Evolutionary conservation across 1,140 invertebrate genomes (phyloP), one percentile per base, ranked within the genome.

Genomic region (Camponotus floridanus): DNA sequence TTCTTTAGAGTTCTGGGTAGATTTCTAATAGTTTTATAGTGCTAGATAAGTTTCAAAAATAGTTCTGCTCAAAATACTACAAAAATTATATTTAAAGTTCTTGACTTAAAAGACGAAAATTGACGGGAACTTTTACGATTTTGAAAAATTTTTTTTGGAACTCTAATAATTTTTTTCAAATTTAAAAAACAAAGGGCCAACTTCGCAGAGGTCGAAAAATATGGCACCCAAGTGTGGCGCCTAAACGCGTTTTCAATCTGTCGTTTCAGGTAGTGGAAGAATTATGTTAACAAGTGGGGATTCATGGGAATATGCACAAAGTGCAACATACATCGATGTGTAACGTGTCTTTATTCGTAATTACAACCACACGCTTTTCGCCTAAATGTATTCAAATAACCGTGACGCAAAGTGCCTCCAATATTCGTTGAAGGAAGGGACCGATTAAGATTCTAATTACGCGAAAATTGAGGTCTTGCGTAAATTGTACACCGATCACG

Each of bases 401-500:
- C 3, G 39, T 9, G 55, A 39, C 33, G 59, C 31, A 48, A 39
- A 59, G n/a, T 13, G n/a, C 39, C 6, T 68, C 21, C 33, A 36
- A 31, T 31, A 18, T 36, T 42, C 76, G 21, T 81, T n/a, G 13
- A 11, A n/a, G 51, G 39, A 71, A 51, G 18, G 57, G n/a, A 15
- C 36, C 67, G 45, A 39, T 80, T 64, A 62, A 59, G 57, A 70
- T 62, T 62, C 48, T 51, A 73, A 33, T 45, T 55, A 18, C 15
- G 39, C 31, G 8, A 45, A 48, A 74, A 80, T 67, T 33, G 15
- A 70, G 55, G 68, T 73, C 59, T 15, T 33, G 21, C 57, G 39
- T 68, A 68, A 67, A 79, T 85, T 85, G 33, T 61, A 18, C 6
- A 21, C 18, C 42, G 45, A 79, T 51, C 61, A 33, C n/a, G 31